Evolutionary conservation across 2,888 invertebrate species (phyloP).

Genomic region (Cremastinae sp.): DNA sequence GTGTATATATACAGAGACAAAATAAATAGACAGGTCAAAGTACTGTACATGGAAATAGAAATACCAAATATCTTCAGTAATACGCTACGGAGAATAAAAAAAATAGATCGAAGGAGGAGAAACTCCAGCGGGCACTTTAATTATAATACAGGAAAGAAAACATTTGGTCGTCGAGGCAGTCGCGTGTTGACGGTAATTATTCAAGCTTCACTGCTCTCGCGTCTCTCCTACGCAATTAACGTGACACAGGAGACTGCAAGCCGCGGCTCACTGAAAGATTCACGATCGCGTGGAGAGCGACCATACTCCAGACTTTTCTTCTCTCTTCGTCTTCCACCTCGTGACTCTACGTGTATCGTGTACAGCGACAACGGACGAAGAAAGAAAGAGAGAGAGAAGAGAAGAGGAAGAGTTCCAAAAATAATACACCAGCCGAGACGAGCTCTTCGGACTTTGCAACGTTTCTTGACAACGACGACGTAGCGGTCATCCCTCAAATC

Average conservation of each 20-base stretch:
- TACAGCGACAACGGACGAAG: constrained; percentile 9
- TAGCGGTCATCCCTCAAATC: constrained; percentile 43
- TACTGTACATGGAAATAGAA: background rate
- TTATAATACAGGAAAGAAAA: constrained; percentile 61
- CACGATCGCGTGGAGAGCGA: constrained; percentile 64
- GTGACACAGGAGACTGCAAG: constrained; percentile 63
- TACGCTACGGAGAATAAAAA: background rate
- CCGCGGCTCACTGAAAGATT: constrained; percentile 71
- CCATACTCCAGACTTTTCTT: background rate
- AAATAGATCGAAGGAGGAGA: background rate
- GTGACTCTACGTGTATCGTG: constrained; percentile 16
- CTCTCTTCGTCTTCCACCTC: constrained; percentile 14
- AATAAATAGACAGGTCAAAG: no score
- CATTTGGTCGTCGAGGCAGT: constrained; percentile 53
- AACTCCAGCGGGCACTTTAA: constrained; percentile 48
- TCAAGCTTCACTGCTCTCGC: constrained; percentile 61
- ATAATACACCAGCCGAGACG: constrained; percentile 40
- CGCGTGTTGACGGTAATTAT: constrained; percentile 58
- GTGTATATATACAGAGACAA: no score
- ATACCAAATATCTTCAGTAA: constrained; percentile 2
- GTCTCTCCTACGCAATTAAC: constrained; percentile 72
- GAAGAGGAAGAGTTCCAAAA: constrained; percentile 55
- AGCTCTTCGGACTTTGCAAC: constrained; percentile 29
- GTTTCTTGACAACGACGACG: constrained; percentile 25
- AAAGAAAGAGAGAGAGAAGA: constrained; percentile 1